Base-by-base conservation (phyloP, 2,888 invertebrate species). In the Meiosimyza platycephala region DNA sequence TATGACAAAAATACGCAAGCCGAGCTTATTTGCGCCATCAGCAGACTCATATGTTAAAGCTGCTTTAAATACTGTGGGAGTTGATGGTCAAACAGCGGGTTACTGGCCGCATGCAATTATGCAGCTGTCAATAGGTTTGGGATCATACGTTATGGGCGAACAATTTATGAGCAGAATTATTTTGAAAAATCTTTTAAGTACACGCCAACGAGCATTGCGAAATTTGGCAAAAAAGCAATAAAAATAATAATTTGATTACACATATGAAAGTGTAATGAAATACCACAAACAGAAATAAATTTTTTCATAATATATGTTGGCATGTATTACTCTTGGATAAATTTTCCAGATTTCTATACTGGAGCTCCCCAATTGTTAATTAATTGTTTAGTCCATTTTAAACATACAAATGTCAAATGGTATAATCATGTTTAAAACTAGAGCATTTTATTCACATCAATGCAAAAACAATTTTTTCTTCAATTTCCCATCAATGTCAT, bases 1-100 rank as follows among this genome's bases (percentile, higher is more conserved):
- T 83, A 95, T 96, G 94, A 93, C 94, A 12, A 94, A 94, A 80
- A 93, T 96, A 73, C 89, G 90, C n/a, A 89, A 89, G 54, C 89
- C 93, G 47, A 91, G 92, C 0, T 89, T 92, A 86, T 91, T 95
- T 88, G 93, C 94, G 0, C 95, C 95, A 0, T 90, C 92, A 0
- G 91, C 95, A 0, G 89, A 92, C 60, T 89, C 88, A 51, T 96
- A 91, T 84, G 95, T 95, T 50, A 89, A 89, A 72, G 90, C 92
- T 0, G 93, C 95, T 0, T 85, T 95, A 2, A 89, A 89, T 72
- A 91, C 93, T 2, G 89, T 94, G 11, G 95, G 95, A 1, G 90
- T 93, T 59, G 89, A 90, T 60, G 88, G 90, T 15, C 89, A 89
- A 67, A 94, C 94, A 0, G 92, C 93, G 0, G 95, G 95, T 48